Percentiles rank a stretch among this genome's conserved stretches.
phyloP scores from a whole-genome alignment of 2,888 invertebrate species.

The Sphaerophoria taeniata region DNA sequence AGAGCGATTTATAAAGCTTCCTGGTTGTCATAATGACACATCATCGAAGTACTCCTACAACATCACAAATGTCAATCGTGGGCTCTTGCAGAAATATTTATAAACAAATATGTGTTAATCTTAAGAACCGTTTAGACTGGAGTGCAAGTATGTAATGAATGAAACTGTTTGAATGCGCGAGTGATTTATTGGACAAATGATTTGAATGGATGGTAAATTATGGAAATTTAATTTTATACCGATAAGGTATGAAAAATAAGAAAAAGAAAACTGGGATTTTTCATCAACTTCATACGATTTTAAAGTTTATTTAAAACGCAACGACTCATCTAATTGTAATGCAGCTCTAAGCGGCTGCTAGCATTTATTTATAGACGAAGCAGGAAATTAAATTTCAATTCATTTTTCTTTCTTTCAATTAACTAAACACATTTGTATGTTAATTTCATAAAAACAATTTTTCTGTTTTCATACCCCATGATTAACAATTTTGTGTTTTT shows the following conservation, averaged over 20 bases:
- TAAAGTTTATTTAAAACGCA: no score
- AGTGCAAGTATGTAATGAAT: slow-evolving; percentile 63
- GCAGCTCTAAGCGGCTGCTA: background rate
- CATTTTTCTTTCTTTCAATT: slow-evolving; percentile 27
- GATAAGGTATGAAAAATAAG: background rate
- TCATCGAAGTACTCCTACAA: slow-evolving; percentile 31
- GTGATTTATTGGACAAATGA: slow-evolving; percentile 59
- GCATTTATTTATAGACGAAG: slow-evolving; percentile 1
- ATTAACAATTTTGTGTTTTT: no score
- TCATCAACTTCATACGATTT: slow-evolving; percentile 23
- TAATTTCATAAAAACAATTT: slow-evolving; percentile 32
- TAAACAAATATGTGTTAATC: slow-evolving; percentile 44
- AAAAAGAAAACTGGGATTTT: slow-evolving; percentile 24
- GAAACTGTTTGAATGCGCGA: slow-evolving; percentile 57
- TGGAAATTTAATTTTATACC: slow-evolving; percentile 49
- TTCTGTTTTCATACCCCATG: slow-evolving; percentile 21
- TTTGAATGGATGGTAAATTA: slow-evolving; percentile 55
- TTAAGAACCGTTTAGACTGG: slow-evolving; percentile 64
- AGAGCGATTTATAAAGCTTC: slow-evolving; percentile 41
- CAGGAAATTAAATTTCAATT: slow-evolving; percentile 52
- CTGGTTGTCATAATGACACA: slow-evolving; percentile 70
- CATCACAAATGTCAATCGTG: slow-evolving; percentile 28
- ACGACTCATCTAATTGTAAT: slow-evolving; percentile 42
- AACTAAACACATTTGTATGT: slow-evolving; percentile 10
- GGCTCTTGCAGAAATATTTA: slow-evolving; percentile 25